Conservation (phyloP, 64 coral and sea anemone species). For the Pachyseris speciosa region DNA sequence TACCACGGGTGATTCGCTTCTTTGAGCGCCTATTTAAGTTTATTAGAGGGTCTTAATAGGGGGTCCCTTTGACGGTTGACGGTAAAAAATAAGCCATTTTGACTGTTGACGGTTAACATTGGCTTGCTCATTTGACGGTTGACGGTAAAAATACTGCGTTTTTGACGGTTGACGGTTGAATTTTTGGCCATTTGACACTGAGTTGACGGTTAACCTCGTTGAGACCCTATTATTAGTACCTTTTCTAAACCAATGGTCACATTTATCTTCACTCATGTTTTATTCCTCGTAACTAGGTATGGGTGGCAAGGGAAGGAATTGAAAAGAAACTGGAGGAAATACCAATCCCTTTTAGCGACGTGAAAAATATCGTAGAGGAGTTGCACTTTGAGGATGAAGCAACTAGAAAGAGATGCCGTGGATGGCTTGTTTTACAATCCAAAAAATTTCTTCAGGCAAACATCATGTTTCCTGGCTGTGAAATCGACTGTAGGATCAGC, state of each 20-base stretch:
- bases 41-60: too few relatives aligned
- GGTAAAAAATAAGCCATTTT: too few relatives aligned
- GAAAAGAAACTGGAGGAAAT: slow-evolving; percentile 21
- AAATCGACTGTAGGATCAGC: slow-evolving; percentile 14
- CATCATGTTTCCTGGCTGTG: slow-evolving; percentile 23
- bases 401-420: slow-evolving; percentile 13
- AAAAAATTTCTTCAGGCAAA: slow-evolving; percentile 5
- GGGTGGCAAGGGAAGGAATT: not conserved
- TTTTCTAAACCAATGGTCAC: not conserved
- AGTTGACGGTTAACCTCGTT: too few relatives aligned
- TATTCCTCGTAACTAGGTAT: not conserved
- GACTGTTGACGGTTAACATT: too few relatives aligned
- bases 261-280: not conserved
- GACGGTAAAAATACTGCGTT: too few relatives aligned
- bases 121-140: too few relatives aligned
- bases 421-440: slow-evolving; percentile 32
- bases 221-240: too few relatives aligned
- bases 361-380: slow-evolving; percentile 27
- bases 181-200: too few relatives aligned
- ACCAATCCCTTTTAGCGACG: slow-evolving; percentile 16
- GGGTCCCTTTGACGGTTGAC: too few relatives aligned
- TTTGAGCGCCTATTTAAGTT: too few relatives aligned
- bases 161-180: too few relatives aligned
- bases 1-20: too few relatives aligned
- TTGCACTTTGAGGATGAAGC: slow-evolving; percentile 16